Conservation (phyloP, 2,797 vertebrate genomes). For the Pangasius krempfi region DNA sequence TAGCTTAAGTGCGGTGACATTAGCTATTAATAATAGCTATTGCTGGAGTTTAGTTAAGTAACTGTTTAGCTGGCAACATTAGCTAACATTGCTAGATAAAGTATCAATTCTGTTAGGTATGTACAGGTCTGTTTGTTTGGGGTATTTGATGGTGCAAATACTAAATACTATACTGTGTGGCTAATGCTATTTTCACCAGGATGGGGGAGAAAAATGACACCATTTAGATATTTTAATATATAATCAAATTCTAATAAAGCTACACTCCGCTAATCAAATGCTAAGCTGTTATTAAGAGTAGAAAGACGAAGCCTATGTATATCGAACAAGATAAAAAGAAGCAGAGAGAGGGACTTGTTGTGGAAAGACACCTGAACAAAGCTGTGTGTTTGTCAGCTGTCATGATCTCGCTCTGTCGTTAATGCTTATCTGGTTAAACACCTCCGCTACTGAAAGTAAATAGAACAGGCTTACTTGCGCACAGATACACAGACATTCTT, state of each 20-base stretch:
- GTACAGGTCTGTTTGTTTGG: neutral
- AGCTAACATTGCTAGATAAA: neutral
- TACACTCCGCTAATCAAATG: too few species aligned
- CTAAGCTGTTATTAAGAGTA: neutral
- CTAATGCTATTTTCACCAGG: neutral
- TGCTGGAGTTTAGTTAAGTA: neutral
- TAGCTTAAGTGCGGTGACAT: neutral
- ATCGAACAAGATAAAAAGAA: neutral
- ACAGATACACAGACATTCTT: neutral
- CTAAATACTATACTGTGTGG: too few species aligned
- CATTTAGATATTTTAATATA: too few species aligned
- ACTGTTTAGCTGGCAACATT: neutral
- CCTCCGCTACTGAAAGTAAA: neutral
- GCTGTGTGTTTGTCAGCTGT: neutral
- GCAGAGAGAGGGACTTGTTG: too few species aligned
- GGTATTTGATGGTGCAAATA: neutral
- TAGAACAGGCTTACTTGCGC: neutral
- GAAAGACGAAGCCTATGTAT: neutral
- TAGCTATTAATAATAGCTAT: neutral
- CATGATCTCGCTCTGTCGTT: neutral
- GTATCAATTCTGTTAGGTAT: neutral
- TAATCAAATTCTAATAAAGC: too few species aligned
- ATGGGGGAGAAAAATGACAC: too few species aligned
- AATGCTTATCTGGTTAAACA: neutral
- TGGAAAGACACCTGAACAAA: neutral